Evolutionary conservation across 2,888 invertebrate genomes (phyloP), one percentile per base, ranked within the genome.

Genomic region (Chaetogeoica ovagalla): DNA sequence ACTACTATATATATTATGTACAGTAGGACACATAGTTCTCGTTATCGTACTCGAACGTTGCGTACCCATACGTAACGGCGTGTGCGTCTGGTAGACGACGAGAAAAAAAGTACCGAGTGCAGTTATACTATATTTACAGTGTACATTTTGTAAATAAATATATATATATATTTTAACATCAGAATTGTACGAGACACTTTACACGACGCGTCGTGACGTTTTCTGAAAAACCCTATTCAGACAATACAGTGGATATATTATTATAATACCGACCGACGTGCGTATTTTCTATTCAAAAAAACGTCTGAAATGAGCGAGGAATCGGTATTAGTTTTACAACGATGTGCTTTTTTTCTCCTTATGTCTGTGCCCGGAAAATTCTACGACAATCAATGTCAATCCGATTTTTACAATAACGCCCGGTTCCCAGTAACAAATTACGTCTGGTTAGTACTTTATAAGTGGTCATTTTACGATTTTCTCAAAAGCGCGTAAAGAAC

Each of bases 251-350:
- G 43, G 9, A 43, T 9, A 43, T 30, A 4, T 43, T 8, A n/a
- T n/a, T n/a, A n/a, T n/a, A n/a, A n/a, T 23, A 71, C 66, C 21
- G 5, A 68, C 37, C 17, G 23, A 37, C 59, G 59, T 59, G 59
- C 71, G 39, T 43, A 59, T 71, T 71, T 71, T 71, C 59, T 59
- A 59, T 71, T 48, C 48, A 13, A 48, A 48, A 48, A 11, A 48
- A 1, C 8, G 1, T 30, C 30, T 30, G 30, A 30, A 30, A 1
- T 2, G 30, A 2, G 30, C 30, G 30, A 30, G 30, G 4, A 30
- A 30, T 30, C 30, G 30, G 30, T 30, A 30, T 30, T 4, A 4
- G 30, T 30, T 30, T 30, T 30, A 30, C 30, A 30, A 2, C 30
- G 30, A 30, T 30, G 30, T 30, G 30, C 4, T 1, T 30, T n/a